Percentiles rank a stretch among this genome's conserved stretches.
phyloP scores from a whole-genome alignment of 2,888 invertebrate genomes.

The Orthosia gracilis region DNA sequence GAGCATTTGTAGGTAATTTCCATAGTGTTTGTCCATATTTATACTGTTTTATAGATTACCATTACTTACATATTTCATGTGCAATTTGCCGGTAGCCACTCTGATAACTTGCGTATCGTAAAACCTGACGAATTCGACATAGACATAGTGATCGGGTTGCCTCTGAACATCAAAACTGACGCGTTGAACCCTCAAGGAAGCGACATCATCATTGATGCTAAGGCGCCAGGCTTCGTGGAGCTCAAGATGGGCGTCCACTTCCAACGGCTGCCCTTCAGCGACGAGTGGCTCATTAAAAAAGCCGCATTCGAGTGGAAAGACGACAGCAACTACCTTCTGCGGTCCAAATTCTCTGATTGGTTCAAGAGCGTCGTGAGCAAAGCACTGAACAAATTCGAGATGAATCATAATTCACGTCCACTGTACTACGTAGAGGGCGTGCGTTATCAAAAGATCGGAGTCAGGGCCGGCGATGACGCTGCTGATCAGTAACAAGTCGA shows the following conservation, averaged over 20 bases:
- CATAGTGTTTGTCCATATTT: too few relatives aligned
- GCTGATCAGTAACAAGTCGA: slow-evolving; percentile 73
- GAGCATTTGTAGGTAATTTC: too few relatives aligned
- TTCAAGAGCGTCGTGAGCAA: slow-evolving; percentile 87
- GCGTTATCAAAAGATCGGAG: slow-evolving; percentile 70
- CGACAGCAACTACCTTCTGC: slow-evolving; percentile 80
- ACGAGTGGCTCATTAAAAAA: slow-evolving; percentile 78
- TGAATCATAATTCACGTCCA: slow-evolving; percentile 34
- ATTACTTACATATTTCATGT: slow-evolving; percentile 67
- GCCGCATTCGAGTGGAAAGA: slow-evolving; percentile 84
- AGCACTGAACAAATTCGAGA: slow-evolving; percentile 79
- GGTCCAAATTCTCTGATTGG: slow-evolving; percentile 89
- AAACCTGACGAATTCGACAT: slow-evolving; percentile 92
- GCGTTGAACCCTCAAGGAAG: slow-evolving; percentile 70
- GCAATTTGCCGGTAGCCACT: slow-evolving; percentile 92
- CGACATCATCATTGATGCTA: slow-evolving; percentile 81
- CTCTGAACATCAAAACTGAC: slow-evolving; percentile 77
- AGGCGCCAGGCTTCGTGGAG: slow-evolving; percentile 86
- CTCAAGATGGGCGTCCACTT: slow-evolving; percentile 83
- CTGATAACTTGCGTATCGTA: slow-evolving; percentile 90
- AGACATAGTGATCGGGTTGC: slow-evolving; percentile 90
- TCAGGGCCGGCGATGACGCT: slow-evolving; percentile 91
- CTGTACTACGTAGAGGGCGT: slow-evolving; percentile 77
- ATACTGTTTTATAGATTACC: too few relatives aligned
- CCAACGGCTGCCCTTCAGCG: slow-evolving; percentile 72